A percentile compares a stretch with the other conserved stretches of the same genome.
Evolutionary conservation across 2,797 vertebrate species (phyloP).

Genomic region (Threskiornis aethiopicus): DNA sequence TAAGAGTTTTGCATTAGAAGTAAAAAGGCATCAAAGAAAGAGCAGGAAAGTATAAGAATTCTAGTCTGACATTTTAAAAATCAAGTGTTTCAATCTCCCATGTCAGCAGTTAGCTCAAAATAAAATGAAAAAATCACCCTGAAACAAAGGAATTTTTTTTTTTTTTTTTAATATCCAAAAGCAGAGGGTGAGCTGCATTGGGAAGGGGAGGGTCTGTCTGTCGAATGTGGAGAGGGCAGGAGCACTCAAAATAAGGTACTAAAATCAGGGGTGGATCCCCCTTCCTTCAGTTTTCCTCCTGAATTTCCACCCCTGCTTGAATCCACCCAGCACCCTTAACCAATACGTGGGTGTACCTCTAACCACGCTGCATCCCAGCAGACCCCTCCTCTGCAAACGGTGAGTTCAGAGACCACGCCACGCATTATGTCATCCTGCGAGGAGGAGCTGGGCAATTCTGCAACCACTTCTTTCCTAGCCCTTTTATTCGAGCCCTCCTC

Average conservation of each 20-base stretch:
- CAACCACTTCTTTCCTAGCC: background rate
- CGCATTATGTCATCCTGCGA: conserved; percentile 51
- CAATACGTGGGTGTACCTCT: background rate
- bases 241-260: background rate
- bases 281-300: background rate
- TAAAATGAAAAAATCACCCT: background rate
- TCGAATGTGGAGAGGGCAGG: background rate
- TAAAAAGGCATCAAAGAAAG: background rate
- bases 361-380: background rate
- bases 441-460: conserved; percentile 53
- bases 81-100: background rate
- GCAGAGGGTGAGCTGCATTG: background rate
- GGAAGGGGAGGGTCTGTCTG: background rate
- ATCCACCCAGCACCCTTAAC: background rate
- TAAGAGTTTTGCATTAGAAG: background rate
- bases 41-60: background rate
- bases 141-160: background rate
- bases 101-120: background rate
- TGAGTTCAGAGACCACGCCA: conserved; percentile 7
- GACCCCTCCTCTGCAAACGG: conserved; percentile 1
- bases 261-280: background rate
- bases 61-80: background rate
- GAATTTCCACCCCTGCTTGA: background rate
- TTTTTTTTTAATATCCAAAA: background rate
- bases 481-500: background rate